Percentiles rank a stretch among this genome's conserved stretches.
phyloP scores from a whole-genome alignment of 1,140 invertebrate genomes.

The Drosophila orena region DNA sequence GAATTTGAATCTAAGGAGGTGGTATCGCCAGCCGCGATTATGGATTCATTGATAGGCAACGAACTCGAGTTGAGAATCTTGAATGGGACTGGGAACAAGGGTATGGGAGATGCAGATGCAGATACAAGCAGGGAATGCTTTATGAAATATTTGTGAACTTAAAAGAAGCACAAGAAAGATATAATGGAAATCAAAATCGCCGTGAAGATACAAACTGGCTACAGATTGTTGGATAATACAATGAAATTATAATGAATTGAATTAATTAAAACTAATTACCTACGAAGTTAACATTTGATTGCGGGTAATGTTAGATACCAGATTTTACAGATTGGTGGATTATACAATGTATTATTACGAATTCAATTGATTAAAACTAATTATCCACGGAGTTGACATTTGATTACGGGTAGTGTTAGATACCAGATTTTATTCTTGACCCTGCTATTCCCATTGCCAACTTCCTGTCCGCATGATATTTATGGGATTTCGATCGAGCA shows the following conservation, averaged over 20 bases:
- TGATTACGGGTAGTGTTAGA: too few species aligned
- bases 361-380: too few species aligned
- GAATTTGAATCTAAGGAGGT: slow-evolving; percentile 13
- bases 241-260: background rate
- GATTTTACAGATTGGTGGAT: too few species aligned
- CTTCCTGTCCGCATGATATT: slow-evolving; percentile 7
- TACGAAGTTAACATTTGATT: too few species aligned
- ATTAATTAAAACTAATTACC: background rate
- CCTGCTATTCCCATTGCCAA: background rate
- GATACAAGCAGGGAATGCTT: too few species aligned
- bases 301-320: too few species aligned
- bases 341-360: background rate
- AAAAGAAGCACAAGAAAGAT: too few species aligned
- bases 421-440: background rate
- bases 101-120: too few species aligned
- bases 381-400: too few species aligned
- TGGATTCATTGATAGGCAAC: slow-evolving; percentile 27
- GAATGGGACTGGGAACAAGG: slow-evolving; percentile 12
- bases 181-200: too few species aligned
- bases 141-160: too few species aligned
- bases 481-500: slow-evolving; percentile 27
- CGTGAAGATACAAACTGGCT: too few species aligned
- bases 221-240: background rate
- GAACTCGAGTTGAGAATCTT: slow-evolving; percentile 15
- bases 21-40: slow-evolving; percentile 18